Base-by-base conservation (phyloP, 2,888 invertebrate species). In the Sturmia bella region DNA sequence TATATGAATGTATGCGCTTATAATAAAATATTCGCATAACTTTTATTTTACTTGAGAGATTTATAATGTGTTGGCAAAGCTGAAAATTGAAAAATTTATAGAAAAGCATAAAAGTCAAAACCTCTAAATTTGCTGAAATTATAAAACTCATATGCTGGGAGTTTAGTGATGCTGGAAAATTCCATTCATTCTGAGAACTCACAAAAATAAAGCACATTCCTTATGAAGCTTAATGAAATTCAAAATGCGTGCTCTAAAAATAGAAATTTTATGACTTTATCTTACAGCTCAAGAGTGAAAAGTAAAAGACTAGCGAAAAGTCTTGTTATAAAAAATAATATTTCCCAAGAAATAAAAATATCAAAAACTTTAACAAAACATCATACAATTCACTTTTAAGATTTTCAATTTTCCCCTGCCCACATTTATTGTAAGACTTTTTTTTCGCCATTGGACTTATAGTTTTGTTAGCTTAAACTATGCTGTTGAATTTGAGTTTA, bases 51-150 rank as follows among this genome's bases (percentile, higher is more conserved):
- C 59, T 66, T 19, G 37, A 59, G 66, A 72, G 72, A 79, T 73
- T 79, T 73, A 78, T 72, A 37, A 45, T 45, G 54, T 54, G 27
- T 43, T 68, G 21, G 78, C 17, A 50, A 57, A 64, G 50, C 9
- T 72, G 77, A 72, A 78, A 78, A 72, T 78, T 72, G 66, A 78
- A 73, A n/a, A 79, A 79, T 73, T 79, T 79, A 79, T 79, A 27
- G 57, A 27, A 39, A 39, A 37, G 48, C 52, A 54, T 21, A 27
- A 54, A 56, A 19, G 17, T 63, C 27, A 27, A n/a, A 41, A 48
- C 43, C 12, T 54, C 59, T 54, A 74, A 45, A 54, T 75, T 61
- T 21, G 41, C 32, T 69, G 19, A 68, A 59, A 32, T 68, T 59
- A 59, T 69, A 32, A 43, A 54, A 76, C 61, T 6, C 61, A 76